phyloP scores from a whole-genome alignment of 1,140 invertebrate species.

The fruit fly (Drosophila melanogaster) region DNA sequence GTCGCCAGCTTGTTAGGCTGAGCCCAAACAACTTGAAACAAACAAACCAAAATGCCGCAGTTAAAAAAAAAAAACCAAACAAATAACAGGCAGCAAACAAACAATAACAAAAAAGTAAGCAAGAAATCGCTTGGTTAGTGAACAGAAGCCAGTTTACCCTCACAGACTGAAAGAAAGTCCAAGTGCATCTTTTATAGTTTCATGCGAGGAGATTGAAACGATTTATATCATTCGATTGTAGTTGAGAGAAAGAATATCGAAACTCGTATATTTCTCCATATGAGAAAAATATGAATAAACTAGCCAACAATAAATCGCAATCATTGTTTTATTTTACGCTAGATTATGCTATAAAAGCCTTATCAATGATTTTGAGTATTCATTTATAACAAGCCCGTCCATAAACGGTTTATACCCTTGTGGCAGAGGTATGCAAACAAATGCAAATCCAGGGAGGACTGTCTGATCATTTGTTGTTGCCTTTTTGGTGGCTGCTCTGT shows the following conservation, averaged over 20 bases:
- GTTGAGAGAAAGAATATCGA: neutral
- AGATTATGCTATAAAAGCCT: neutral
- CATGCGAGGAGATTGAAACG: constrained; percentile 6
- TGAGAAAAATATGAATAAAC: too few relatives aligned
- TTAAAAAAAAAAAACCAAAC: constrained; percentile 27
- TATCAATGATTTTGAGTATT: neutral
- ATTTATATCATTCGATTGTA: neutral
- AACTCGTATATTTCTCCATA: too few relatives aligned
- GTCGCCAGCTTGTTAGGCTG: constrained; percentile 69
- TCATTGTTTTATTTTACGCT: too few relatives aligned
- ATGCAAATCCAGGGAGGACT: constrained; percentile 62
- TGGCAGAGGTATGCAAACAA: constrained; percentile 18
- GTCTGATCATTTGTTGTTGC: constrained; percentile 74
- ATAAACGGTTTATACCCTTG: constrained; percentile 16
- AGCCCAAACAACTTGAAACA: constrained; percentile 66
- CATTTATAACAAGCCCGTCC: neutral
- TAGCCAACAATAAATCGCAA: too few relatives aligned
- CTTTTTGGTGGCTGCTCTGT: constrained; percentile 66
- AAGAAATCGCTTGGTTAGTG: constrained; percentile 20
- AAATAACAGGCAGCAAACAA: constrained; percentile 52
- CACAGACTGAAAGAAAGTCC: constrained; percentile 6
- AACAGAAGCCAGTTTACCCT: constrained; percentile 47
- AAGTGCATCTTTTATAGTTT: neutral
- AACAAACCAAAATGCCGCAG: constrained; percentile 73
- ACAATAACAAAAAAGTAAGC: constrained; percentile 35